Evolutionary conservation across 2,888 invertebrate genomes (phyloP), one percentile per base, ranked within the genome.

Genomic region (Drosophila histrio): DNA sequence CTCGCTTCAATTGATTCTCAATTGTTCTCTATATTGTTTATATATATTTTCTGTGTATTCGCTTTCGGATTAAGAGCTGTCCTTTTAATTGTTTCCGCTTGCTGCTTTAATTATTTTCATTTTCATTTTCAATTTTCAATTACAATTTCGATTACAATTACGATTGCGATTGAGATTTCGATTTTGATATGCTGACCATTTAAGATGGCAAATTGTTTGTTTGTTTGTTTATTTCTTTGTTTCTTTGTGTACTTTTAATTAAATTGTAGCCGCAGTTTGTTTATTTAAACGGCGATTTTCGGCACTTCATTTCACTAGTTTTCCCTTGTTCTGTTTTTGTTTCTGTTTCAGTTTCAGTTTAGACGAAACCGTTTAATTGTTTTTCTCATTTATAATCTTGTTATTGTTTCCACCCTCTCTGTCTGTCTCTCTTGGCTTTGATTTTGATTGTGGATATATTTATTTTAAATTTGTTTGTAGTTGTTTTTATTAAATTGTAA

Each of bases 291-390:
- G 43, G 39, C 47, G 24, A 52, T 65, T 72, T 72, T 63, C 46
- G 59, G 56, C 76, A 74, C 74, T 74, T 74, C 24, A 75, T 59
- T 74, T 71, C 72, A 76, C 77, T 76, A 76, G 43, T 56, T 49
- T 58, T 26, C 22, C 4, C 19, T 39, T 34, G 28, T 30, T 34
- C 24, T 73, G 50, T 22, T 24, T 8, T 1, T 6, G 17, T 17
- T 47, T 43, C 26, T 32, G 2, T 32, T 44, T 46, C 13, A 15
- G 24, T 43, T 7, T 26, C 58, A 61, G 64, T 54, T 57, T 56
- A 49, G 62, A 54, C 57, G 73, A 75, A 74, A 74, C 76, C 73
- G 65, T 74, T 72, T 54, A 65, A 65, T 71, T 26, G 30, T 41
- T 46, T 53, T 53, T 73, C 22, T 57, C 32, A 30, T 54, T 59